A percentile compares a stretch with the other conserved stretches of the same genome.
Evolutionary conservation across 2,888 invertebrate species (phyloP).

Genomic region (Dendrolimus pini): DNA sequence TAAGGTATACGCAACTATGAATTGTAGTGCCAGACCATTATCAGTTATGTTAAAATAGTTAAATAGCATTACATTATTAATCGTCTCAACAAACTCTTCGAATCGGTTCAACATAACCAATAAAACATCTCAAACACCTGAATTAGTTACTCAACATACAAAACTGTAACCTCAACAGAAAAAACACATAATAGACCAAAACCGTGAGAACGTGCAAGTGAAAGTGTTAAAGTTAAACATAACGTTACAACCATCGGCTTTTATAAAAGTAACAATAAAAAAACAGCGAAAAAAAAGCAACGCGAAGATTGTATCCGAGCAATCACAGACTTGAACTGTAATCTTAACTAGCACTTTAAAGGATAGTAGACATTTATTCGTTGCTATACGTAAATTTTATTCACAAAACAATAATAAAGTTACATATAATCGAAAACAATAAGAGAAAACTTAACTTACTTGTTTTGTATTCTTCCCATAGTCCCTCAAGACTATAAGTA

Average conservation of each 20-base stretch:
- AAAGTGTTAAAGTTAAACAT: constrained; percentile 22
- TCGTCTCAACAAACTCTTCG: too few relatives aligned
- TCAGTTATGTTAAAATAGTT: too few relatives aligned
- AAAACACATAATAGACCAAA: constrained; percentile 22
- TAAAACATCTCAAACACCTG: neutral
- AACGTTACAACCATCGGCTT: constrained; percentile 11
- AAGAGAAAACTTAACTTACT: too few relatives aligned
- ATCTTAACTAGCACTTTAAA: neutral
- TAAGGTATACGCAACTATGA: too few relatives aligned
- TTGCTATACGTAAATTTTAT: too few relatives aligned
- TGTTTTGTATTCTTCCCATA: too few relatives aligned
- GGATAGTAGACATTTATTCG: neutral
- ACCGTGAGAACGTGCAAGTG: constrained; percentile 29
- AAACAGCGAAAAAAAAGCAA: constrained; percentile 3
- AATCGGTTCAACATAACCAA: neutral
- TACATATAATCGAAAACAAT: too few relatives aligned
- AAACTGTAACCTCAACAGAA: constrained; percentile 3
- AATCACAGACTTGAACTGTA: neutral
- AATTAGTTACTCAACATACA: neutral
- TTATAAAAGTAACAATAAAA: constrained; percentile 9
- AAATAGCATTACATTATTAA: too few relatives aligned
- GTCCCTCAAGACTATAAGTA: too few relatives aligned
- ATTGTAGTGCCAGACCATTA: too few relatives aligned
- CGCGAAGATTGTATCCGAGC: neutral
- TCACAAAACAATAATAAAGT: too few relatives aligned